Conservation (phyloP, 2,888 invertebrate genomes). For the Lathronympha strigana region DNA sequence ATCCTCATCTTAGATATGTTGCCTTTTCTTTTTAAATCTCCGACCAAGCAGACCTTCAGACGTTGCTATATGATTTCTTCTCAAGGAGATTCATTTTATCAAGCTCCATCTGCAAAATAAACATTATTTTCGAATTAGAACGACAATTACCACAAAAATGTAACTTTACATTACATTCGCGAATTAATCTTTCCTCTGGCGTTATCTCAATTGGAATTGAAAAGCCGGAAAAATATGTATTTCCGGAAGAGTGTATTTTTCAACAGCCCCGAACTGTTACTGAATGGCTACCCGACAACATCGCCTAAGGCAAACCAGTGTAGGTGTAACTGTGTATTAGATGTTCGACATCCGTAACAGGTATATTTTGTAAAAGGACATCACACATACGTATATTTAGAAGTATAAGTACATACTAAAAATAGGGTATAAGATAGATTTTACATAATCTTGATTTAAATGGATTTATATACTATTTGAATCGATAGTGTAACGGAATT, state of each 20-base stretch:
- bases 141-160: neutral
- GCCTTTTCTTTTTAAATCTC: constrained; percentile 10
- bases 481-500: too few relatives aligned
- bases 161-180: neutral
- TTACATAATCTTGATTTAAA: too few relatives aligned
- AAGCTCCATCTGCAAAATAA: constrained; percentile 27
- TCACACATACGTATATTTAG: too few relatives aligned
- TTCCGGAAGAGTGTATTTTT: constrained; percentile 18
- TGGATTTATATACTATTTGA: too few relatives aligned
- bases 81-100: constrained; percentile 4
- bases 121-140: neutral
- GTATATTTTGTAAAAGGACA: too few relatives aligned
- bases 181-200: constrained; percentile 13
- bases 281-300: neutral
- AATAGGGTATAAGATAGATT: too few relatives aligned
- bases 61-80: constrained; percentile 5
- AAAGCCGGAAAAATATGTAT: constrained; percentile 25
- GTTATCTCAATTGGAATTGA: constrained; percentile 17
- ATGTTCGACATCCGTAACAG: neutral
- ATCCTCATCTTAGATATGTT: constrained; percentile 53
- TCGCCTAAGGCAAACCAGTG: neutral
- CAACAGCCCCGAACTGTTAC: neutral
- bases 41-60: constrained; percentile 10
- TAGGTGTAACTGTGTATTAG: neutral
- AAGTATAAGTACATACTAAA: too few relatives aligned